phyloP scores from a whole-genome alignment of 2,113 vertebrate species.

The Alligator sinensis region DNA sequence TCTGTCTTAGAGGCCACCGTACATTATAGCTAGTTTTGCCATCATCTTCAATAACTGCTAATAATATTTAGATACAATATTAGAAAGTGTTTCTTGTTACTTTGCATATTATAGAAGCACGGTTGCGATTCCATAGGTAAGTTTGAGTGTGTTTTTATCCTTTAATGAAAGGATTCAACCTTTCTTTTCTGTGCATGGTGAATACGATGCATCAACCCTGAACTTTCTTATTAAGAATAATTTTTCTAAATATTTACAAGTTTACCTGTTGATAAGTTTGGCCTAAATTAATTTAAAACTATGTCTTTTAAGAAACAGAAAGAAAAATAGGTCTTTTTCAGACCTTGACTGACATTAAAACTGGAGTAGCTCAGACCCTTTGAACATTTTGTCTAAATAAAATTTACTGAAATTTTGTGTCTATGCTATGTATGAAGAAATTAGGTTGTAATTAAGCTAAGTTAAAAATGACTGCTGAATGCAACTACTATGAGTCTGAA shows the following conservation, averaged over 20 bases:
- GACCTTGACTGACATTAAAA: neutral
- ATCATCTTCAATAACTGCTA: conserved; percentile 26
- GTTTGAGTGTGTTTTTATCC: rapidly evolving
- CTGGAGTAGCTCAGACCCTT: neutral
- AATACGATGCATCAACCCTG: neutral
- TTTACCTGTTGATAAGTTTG: neutral
- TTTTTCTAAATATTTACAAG: neutral
- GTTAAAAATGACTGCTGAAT: neutral
- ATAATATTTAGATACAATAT: conserved; percentile 26
- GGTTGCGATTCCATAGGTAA: neutral
- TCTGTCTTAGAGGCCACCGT: neutral
- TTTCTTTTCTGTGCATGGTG: neutral
- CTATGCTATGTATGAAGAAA: neutral
- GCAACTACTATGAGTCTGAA: neutral
- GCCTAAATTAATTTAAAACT: neutral
- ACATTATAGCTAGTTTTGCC: conserved; percentile 2
- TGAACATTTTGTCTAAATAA: neutral
- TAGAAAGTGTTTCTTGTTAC: conserved; percentile 30
- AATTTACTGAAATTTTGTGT: neutral
- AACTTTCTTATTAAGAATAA: neutral
- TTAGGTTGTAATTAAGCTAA: neutral
- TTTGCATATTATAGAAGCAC: neutral
- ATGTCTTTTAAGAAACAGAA: neutral
- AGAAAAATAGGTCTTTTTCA: neutral
- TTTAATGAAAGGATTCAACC: neutral